Conservation (phyloP, 2,113 vertebrate species). For the Bombycilla garrulus region DNA sequence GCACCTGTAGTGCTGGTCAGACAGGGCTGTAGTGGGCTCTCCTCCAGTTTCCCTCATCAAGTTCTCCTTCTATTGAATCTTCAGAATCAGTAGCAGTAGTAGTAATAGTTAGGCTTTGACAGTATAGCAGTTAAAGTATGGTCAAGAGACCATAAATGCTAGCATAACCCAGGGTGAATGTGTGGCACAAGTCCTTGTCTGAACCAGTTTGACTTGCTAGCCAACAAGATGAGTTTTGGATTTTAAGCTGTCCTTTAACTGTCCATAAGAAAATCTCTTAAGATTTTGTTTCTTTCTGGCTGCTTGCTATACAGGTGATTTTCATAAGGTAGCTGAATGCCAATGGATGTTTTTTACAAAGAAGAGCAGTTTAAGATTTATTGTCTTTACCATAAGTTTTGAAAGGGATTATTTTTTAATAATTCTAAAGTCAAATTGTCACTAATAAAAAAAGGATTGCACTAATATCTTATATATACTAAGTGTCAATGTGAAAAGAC, state of each 20-base stretch:
- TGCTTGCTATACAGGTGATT: accelerated
- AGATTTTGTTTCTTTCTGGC: not conserved
- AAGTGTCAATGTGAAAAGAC: not conserved
- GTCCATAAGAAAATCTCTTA: not conserved
- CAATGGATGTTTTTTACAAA: not conserved
- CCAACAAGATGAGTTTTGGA: not conserved
- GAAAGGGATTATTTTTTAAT: not conserved
- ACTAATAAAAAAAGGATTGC: not conserved
- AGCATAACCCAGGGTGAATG: accelerated
- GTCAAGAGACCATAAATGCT: not conserved
- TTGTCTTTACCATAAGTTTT: not conserved
- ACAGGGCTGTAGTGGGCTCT: not conserved
- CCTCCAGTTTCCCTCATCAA: not conserved
- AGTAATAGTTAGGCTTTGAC: not conserved
- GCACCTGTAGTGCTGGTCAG: accelerated
- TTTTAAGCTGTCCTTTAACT: not conserved
- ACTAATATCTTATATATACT: not conserved
- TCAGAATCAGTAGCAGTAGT: not conserved
- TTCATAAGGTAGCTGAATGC: not conserved
- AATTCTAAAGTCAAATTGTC: not conserved
- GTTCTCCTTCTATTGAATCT: not conserved
- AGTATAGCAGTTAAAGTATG: not conserved
- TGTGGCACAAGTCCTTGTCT: not conserved
- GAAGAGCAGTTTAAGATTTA: not conserved
- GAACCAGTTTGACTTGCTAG: not conserved